Conservation (phyloP, 2,113 vertebrate species). For the Marmota monax region DNA sequence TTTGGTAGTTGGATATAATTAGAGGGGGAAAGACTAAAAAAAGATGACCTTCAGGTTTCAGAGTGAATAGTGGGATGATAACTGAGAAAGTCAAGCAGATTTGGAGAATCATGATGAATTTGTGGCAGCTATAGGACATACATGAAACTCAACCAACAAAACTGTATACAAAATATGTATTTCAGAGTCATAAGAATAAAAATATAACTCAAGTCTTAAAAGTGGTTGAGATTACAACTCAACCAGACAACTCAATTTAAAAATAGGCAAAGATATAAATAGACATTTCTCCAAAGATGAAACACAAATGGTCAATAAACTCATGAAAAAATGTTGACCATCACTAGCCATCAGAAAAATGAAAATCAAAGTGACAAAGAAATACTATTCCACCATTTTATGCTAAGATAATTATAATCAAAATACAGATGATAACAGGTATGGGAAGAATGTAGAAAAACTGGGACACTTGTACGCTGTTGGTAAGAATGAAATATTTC, state of each 20-base stretch:
- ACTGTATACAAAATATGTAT: not conserved
- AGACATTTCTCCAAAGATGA: not conserved
- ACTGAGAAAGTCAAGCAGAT: not conserved
- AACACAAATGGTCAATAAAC: not conserved
- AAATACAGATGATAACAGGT: not conserved
- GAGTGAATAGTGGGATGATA: not conserved
- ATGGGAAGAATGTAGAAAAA: not conserved
- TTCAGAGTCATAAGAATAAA: not conserved
- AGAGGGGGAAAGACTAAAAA: not conserved
- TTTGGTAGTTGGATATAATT: not conserved
- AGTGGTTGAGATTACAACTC: not conserved
- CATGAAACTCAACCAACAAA: not conserved
- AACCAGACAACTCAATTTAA: not conserved
- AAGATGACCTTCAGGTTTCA: not conserved
- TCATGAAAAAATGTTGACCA: not conserved
- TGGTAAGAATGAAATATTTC: not conserved
- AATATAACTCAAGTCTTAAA: not conserved
- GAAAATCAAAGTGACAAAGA: not conserved
- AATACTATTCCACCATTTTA: not conserved
- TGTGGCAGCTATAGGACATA: not conserved
- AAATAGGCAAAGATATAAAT: not conserved
- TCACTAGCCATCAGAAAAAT: not conserved
- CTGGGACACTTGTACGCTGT: too few species aligned
- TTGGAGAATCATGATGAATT: not conserved
- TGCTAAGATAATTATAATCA: not conserved